Conservation (phyloP, 2,888 invertebrate species). For the Apotomis betuletana region DNA sequence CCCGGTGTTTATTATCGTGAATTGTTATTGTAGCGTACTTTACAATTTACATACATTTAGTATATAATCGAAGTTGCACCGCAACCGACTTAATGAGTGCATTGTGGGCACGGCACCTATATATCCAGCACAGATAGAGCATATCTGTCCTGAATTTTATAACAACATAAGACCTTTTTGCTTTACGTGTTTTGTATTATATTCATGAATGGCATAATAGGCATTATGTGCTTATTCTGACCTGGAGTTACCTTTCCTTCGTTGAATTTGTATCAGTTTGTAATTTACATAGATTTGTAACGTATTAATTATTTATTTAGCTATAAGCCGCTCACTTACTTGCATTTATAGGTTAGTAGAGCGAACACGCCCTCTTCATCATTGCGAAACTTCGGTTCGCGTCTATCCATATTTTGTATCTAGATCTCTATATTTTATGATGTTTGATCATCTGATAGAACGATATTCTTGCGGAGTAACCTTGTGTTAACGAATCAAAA, state of each 20-base stretch:
- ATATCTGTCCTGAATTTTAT: not conserved
- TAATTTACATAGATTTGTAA: conserved; percentile 8
- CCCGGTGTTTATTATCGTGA: too few species aligned
- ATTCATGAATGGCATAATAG: conserved; percentile 23
- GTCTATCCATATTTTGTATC: too few species aligned
- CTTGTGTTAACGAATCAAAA: too few species aligned
- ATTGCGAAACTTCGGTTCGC: too few species aligned
- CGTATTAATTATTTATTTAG: not conserved
- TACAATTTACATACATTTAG: conserved; percentile 15
- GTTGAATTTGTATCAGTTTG: conserved; percentile 14
- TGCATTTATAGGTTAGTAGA: not conserved
- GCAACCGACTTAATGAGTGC: conserved; percentile 4
- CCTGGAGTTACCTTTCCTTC: conserved; percentile 2
- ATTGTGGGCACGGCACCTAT: not conserved
- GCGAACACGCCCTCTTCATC: not conserved
- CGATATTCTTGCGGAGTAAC: too few species aligned
- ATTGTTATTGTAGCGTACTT: not conserved
- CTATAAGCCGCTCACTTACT: not conserved
- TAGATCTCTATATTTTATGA: too few species aligned
- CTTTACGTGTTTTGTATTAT: not conserved
- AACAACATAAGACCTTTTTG: not conserved
- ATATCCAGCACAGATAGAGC: not conserved
- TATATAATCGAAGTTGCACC: conserved; percentile 8
- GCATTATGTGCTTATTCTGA: conserved; percentile 35
- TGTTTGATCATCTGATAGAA: too few species aligned